A percentile compares a stretch with the other conserved stretches of the same genome.
phyloP scores from a whole-genome alignment of 2,888 invertebrate species.

The Cheilosia vulpina region DNA sequence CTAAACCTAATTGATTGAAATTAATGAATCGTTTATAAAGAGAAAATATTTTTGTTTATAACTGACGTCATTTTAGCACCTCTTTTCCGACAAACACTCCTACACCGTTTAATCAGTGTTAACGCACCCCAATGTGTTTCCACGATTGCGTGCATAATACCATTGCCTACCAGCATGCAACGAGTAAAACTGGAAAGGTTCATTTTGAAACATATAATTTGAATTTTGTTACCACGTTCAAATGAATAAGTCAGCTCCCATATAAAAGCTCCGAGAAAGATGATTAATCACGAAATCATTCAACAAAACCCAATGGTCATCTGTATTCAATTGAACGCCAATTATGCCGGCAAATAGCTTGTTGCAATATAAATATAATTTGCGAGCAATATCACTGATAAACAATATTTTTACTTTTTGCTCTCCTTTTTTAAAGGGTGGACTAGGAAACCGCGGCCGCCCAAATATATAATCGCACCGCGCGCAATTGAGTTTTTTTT shows the following conservation, averaged over 20 bases:
- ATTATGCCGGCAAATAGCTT: constrained; percentile 36
- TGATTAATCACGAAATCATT: constrained; percentile 54
- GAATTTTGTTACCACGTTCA: background rate
- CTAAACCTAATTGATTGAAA: constrained; percentile 10
- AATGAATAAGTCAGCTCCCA: background rate
- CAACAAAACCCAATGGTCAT: constrained; percentile 49
- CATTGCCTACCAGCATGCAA: background rate
- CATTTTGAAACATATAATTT: background rate
- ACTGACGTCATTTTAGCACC: background rate
- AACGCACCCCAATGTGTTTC: background rate
- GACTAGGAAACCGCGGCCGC: background rate
- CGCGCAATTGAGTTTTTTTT: constrained; percentile 5
- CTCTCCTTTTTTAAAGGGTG: background rate
- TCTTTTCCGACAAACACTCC: background rate
- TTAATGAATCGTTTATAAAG: constrained; percentile 9
- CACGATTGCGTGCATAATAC: background rate
- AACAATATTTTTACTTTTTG: constrained; percentile 27
- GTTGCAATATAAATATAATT: constrained; percentile 53
- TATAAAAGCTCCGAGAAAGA: background rate
- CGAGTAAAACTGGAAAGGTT: background rate
- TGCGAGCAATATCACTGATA: constrained; percentile 43
- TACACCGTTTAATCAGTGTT: constrained; percentile 7
- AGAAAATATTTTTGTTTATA: background rate
- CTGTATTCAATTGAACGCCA: constrained; percentile 62
- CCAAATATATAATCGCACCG: constrained; percentile 7